Evolutionary conservation across 2,888 invertebrate genomes (phyloP).

Genomic region (Eupithecia exiguata): DNA sequence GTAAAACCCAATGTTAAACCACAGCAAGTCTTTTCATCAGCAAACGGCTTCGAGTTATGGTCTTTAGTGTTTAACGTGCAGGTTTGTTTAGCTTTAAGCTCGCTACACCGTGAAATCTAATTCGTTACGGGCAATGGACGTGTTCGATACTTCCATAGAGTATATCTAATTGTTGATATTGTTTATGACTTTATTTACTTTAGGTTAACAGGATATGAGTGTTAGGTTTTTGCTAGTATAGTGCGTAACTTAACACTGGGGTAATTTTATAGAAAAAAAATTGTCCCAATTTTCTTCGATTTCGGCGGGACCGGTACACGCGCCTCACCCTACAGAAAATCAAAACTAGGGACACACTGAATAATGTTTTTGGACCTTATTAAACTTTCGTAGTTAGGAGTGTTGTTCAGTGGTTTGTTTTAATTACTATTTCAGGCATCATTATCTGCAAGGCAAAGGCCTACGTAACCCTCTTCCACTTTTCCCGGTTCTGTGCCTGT

Average conservation of each 20-base stretch:
- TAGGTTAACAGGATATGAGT: background rate
- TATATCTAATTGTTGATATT: background rate
- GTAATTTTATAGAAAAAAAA: too few species aligned
- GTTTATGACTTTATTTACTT: background rate
- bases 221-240: too few species aligned
- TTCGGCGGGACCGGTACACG: too few species aligned
- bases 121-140: constrained; percentile 9
- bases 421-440: background rate
- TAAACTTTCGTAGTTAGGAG: too few species aligned
- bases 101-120: constrained; percentile 15
- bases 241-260: too few species aligned
- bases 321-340: too few species aligned
- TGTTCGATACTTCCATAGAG: constrained; percentile 1
- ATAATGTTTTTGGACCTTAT: too few species aligned
- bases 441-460: background rate
- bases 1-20: constrained; percentile 5
- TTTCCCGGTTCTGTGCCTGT: background rate
- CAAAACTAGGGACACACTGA: too few species aligned
- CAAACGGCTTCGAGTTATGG: background rate
- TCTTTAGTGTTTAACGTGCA: constrained; percentile 1
- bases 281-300: too few species aligned
- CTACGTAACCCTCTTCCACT: background rate
- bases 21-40: constrained; percentile 10
- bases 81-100: constrained; percentile 19
- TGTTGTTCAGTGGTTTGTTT: background rate